Base-by-base conservation (phyloP, 2,113 vertebrate species). In the Leptosomus discolor region DNA sequence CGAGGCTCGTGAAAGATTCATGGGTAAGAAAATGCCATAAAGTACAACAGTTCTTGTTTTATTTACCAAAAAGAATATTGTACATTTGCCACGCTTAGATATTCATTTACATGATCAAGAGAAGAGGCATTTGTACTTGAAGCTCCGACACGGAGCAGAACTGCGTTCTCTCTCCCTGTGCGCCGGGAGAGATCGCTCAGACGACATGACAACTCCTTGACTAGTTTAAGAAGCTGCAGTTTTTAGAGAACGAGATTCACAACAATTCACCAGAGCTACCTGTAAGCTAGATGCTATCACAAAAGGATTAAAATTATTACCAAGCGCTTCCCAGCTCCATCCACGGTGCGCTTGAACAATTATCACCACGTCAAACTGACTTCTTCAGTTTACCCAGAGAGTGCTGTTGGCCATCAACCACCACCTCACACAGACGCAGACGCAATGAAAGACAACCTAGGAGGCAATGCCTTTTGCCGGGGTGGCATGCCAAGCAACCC, bases 401-500 rank as follows among this genome's bases (percentile, higher is more conserved):
- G 77, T 2, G 12, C 0, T 12, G 50, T 0, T 26, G 78, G 61
- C 77, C 81, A 65, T 11, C 36, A 1, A 51, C 73, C 88, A 51
- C 16, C n/a, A 43, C 41, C 32, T 16, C 16, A 30, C 3, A 11
- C 29, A 51, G 21, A 1, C 3, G 12, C 29, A 51, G 21, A 1
- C 0, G 3, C 53, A n/a, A 4, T 0, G 30, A 11, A 17, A 53
- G 46, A 22, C 3, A 78, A 11, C 8, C 15, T 3, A 26, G 0
- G 2, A 79, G 26, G 2, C 43, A 26, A 14, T 9, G n/a, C 0
- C 19, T n/a, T 41, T 6, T 7, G 37, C 3, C 46, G 60, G n/a
- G 77, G 34, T 20, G 39, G 36, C 54, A 16, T 0, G 12, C 19
- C 41, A 54, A 26, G 34, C 36, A 36, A 3, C 9, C 41, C 82